A percentile compares a stretch with the other conserved stretches of the same genome.
Evolutionary conservation across 1,140 invertebrate genomes (phyloP).

Genomic region (Aphis gossypii): DNA sequence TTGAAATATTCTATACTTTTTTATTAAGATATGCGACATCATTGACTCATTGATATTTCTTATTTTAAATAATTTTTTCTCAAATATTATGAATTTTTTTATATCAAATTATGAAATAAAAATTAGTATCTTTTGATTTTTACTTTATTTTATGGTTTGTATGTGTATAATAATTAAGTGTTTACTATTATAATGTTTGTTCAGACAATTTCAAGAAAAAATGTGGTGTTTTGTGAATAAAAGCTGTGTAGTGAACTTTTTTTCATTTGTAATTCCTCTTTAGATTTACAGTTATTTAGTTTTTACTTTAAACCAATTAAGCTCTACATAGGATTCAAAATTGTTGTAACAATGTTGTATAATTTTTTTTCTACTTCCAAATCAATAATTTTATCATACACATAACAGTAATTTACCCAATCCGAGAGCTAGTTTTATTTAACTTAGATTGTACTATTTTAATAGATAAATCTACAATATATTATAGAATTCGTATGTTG

Average conservation of each 20-base stretch:
- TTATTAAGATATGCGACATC: not conserved
- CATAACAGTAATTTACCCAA: not conserved
- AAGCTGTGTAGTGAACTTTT: not conserved
- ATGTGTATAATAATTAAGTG: not conserved
- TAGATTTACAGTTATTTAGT: not conserved
- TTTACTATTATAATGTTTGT: constrained; percentile 24
- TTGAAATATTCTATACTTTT: not conserved
- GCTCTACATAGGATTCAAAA: not conserved
- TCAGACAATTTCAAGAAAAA: not conserved
- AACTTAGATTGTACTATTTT: not conserved
- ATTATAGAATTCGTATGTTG: not conserved
- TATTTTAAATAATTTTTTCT: not conserved
- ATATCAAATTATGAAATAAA: not conserved
- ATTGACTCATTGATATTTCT: not conserved
- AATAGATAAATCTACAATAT: not conserved
- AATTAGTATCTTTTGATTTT: not conserved
- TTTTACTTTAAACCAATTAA: not conserved
- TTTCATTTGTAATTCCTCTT: not conserved
- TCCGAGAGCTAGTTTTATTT: not conserved
- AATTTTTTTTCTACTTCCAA: not conserved
- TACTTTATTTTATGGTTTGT: not conserved
- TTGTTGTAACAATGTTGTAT: not conserved
- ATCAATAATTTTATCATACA: not conserved
- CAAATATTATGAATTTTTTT: not conserved
- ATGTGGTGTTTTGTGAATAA: not conserved